A percentile compares a stretch with the other conserved stretches of the same genome.
Conservation (phyloP, 92 coral and sea anemone species). For the Galaxea fascicularis region DNA sequence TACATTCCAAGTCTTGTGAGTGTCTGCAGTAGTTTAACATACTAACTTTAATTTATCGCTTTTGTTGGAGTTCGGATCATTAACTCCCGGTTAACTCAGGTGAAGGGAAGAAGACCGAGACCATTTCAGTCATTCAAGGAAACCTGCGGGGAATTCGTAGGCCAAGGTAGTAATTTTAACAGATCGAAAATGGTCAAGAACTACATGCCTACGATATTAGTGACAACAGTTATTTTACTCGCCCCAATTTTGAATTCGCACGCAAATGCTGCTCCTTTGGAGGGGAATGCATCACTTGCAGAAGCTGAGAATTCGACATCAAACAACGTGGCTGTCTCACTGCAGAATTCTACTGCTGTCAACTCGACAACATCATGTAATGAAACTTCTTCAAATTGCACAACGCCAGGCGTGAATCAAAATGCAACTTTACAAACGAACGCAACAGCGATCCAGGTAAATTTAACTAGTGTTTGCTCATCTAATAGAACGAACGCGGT, state of each 20-base stretch:
- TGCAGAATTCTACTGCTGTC: conserved; percentile 55
- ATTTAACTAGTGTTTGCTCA: conserved; percentile 72
- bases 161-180: neutral
- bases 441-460: conserved; percentile 43
- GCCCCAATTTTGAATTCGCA: conserved; percentile 8
- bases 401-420: conserved; percentile 33
- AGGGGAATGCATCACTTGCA: neutral
- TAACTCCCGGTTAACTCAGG: neutral
- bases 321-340: conserved; percentile 13
- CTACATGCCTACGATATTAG: conserved; percentile 21
- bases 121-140: neutral
- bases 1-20: conserved; percentile 18
- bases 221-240: conserved; percentile 2
- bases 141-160: neutral
- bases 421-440: conserved; percentile 44
- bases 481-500: conserved; percentile 47
- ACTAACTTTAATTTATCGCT: neutral
- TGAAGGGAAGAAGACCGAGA: neutral
- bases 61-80: neutral
- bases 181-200: conserved; percentile 27
- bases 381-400: conserved; percentile 61
- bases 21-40: neutral
- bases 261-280: conserved; percentile 30
- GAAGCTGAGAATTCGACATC: conserved; percentile 28
- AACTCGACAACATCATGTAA: conserved; percentile 70